phyloP scores from a whole-genome alignment of 1,140 invertebrate genomes.

The Yoshiicerus persimilis region DNA sequence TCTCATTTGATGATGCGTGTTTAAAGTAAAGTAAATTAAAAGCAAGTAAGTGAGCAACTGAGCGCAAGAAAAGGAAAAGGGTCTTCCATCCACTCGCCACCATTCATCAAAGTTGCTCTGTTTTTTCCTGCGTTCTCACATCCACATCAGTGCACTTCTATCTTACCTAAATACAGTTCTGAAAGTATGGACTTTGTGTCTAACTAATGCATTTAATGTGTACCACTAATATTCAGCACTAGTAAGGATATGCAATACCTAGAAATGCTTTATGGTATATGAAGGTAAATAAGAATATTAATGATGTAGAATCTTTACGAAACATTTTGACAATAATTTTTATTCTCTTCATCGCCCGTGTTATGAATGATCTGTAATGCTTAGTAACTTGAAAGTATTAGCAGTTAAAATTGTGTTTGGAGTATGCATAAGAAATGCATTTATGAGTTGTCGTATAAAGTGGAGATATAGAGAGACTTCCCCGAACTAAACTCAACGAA shows the following conservation, averaged over 20 bases:
- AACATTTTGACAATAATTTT: background rate
- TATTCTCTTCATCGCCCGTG: background rate
- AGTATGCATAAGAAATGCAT: background rate
- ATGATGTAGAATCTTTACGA: background rate
- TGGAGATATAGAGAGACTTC: background rate
- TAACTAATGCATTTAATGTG: background rate
- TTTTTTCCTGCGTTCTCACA: background rate
- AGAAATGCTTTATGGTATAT: no score
- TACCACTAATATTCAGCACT: no score
- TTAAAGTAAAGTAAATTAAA: background rate
- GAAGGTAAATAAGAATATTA: background rate
- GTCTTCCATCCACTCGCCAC: slow-evolving; percentile 19
- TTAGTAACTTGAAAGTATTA: no score
- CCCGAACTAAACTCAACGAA: background rate
- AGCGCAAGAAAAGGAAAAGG: background rate
- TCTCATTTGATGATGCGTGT: slow-evolving; percentile 23
- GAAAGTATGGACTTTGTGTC: background rate
- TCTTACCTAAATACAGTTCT: background rate
- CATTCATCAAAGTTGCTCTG: slow-evolving; percentile 18
- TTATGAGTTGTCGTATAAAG: background rate
- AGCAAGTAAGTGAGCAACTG: no score
- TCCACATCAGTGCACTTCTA: background rate
- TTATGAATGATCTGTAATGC: background rate
- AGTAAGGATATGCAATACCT: no score
- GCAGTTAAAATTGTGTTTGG: background rate